Evolutionary conservation across 2,888 invertebrate genomes (phyloP), one percentile per base, ranked within the genome.

Genomic region (Diaprepes abbreviatus): DNA sequence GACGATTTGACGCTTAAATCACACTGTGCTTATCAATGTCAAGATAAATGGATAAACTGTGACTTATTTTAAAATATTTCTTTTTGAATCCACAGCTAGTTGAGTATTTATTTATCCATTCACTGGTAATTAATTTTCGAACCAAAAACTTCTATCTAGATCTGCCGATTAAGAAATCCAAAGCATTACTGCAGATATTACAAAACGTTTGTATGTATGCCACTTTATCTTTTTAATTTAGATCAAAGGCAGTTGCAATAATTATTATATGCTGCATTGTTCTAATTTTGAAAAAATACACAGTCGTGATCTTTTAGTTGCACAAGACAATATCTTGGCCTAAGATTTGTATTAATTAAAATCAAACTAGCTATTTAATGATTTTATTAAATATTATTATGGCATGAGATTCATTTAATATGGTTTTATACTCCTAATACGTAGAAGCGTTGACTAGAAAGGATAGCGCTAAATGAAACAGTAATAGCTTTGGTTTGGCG

Each of bases 261-360:
- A 68, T 68, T 63, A 68, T 57, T 64, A 69, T 64, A 58, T 69
- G 57, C 63, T 52, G 64, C 59, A 69, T 69, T 69, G 69, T 69
- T 69, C 52, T 40, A 58, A 67, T 59, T 38, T 64, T 48, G 19
- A 64, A 57, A 52, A 69, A 69, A 69, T 64, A 33, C 21, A 40
- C 28, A 17, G 48, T 69, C 69, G 69, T 69, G 69, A 69, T 64
- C 69, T 57, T 43, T 68, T 36, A 38, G 62, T 69, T 64, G 69
- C 58, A 59, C 48, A 64, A 64, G 58, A 59, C 69, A 69, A 58
- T 58, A 63, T 69, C 63, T 40, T 21, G 48, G 62, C 57, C 14
- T 57, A 45, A 43, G 33, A 68, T 31, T 58, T 16, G 58, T 59
- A 69, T 64, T 69, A 69, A 69, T 69, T 69, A 69, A 59, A 68